phyloP scores from a whole-genome alignment of 2,113 vertebrate species.

The Ptyas mucosa region DNA sequence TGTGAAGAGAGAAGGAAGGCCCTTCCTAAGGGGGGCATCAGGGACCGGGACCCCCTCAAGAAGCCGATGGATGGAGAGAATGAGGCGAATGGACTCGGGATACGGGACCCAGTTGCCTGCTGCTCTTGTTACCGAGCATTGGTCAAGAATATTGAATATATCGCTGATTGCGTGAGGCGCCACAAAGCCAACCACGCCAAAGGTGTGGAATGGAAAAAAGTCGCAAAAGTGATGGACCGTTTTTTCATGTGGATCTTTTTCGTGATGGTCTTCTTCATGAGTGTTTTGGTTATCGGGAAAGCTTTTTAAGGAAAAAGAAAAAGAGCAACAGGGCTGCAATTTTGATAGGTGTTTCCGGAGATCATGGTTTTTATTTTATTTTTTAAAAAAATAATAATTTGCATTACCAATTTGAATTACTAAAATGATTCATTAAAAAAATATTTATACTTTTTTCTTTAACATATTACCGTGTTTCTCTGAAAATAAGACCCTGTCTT shows the following conservation, averaged over 20 bases:
- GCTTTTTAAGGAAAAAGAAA: slow-evolving; percentile 69
- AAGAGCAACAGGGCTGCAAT: background rate
- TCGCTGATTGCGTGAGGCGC: slow-evolving; percentile 87
- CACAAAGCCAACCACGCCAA: slow-evolving; percentile 85
- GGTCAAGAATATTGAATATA: slow-evolving; percentile 89
- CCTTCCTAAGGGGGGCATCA: slow-evolving; percentile 35
- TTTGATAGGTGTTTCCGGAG: background rate
- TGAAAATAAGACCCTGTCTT: too few relatives aligned
- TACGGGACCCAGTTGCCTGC: slow-evolving; percentile 55
- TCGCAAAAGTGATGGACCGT: slow-evolving; percentile 96
- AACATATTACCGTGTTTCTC: too few relatives aligned
- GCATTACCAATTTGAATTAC: too few relatives aligned
- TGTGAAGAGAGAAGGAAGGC: slow-evolving; percentile 52
- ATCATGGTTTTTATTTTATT: too few relatives aligned
- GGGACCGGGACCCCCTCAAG: slow-evolving; percentile 50
- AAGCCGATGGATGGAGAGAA: slow-evolving; percentile 63
- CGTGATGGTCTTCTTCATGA: slow-evolving; percentile 97
- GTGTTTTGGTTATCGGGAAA: slow-evolving; percentile 87
- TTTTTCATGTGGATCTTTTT: slow-evolving; percentile 99
- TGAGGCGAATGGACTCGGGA: slow-evolving; percentile 54
- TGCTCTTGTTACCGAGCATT: slow-evolving; percentile 77
- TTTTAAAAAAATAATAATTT: too few relatives aligned
- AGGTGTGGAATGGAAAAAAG: slow-evolving; percentile 93
- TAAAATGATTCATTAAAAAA: too few relatives aligned
- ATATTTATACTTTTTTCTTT: too few relatives aligned